Conservation (phyloP, 2,113 vertebrate genomes). For the Misgurnus anguillicaudatus region DNA sequence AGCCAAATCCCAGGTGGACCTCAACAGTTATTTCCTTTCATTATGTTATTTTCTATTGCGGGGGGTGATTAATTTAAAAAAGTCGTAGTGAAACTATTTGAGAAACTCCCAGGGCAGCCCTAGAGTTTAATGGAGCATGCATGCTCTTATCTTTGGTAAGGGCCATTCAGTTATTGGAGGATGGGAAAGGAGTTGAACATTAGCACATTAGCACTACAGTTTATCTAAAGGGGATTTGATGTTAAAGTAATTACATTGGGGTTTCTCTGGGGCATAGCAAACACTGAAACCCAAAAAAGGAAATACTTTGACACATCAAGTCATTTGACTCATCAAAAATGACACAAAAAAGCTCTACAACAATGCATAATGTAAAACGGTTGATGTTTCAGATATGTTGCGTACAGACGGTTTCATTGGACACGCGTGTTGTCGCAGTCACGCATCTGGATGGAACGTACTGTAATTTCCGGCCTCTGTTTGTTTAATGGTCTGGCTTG, state of each 20-base stretch:
- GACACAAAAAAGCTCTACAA: neutral
- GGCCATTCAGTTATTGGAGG: conserved; percentile 19
- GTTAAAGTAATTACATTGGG: conserved; percentile 10
- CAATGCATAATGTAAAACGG: neutral
- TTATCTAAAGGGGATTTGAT: neutral
- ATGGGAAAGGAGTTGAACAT: conserved; percentile 20
- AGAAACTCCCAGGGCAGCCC: conserved; percentile 62
- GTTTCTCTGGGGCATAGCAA: neutral
- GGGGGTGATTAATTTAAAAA: conserved; percentile 63
- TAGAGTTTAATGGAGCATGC: conserved; percentile 54
- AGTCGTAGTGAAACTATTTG: conserved; percentile 60
- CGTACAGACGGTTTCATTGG: no score
- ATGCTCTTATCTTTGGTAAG: conserved; percentile 60
- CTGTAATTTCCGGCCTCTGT: no score
- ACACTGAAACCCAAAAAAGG: neutral
- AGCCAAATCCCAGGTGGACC: conserved; percentile 47
- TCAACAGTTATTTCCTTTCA: conserved; percentile 61
- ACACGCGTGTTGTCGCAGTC: no score
- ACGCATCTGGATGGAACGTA: no score
- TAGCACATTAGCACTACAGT: conserved; percentile 1
- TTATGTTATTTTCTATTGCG: conserved; percentile 58
- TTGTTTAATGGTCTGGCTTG: no score
- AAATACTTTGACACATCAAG: no score
- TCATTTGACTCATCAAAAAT: neutral
- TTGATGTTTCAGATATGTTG: no score